Evolutionary conservation across 30 jellyfish, hydroid and myxozoan genomes (phyloP), one percentile per base, ranked within the genome.

Genomic region (Haliclystus octoradiatus): DNA sequence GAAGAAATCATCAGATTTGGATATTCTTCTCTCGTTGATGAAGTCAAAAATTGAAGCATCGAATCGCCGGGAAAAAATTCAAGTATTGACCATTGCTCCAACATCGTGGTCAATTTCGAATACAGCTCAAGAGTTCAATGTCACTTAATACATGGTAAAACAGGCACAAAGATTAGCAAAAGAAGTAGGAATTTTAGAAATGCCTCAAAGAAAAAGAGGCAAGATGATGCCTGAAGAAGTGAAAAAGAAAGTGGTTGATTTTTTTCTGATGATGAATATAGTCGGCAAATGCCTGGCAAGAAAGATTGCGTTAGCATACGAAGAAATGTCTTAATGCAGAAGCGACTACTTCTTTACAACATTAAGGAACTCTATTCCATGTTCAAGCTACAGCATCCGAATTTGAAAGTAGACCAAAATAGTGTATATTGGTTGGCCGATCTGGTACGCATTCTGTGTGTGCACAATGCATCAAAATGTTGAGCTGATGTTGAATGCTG

Each of bases 371-470:
- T 75, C 13, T 57, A 30, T 65, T 34, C 72, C 14, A 81, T 60
- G 19, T 83, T 66, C 70, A 75, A 83, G 40, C 30, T 14, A 46
- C 40, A 46, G 65, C 47, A 65, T 69, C 87, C 82, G 22, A 69
- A 76, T 1, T 28, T 23, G 19, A 66, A 63, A 33, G 50, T 83
- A 57, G 82, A n/a, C 82, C 86, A 33, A 76, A 77, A 52, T 77
- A 83, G 83, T 77, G 89, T 62, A 71, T 77, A 13, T 53, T 73
- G 23, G 93, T 74, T 50, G 83, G 88, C 26, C 74, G 66, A 23
- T 5, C 75, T 26, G 88, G 88, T 15, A 70, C 86, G 31, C 88
- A 77, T 49, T 83, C 95, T 83, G 93, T 63, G 88, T 83, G 15
- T 83, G 95, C 49, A 70, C 76, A 13, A 63, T 3, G 15, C 92